Percentiles rank a stretch among this genome's conserved stretches.
Evolutionary conservation across 2,113 vertebrate genomes (phyloP).

Genomic region (Cyprinodon tularosa): DNA sequence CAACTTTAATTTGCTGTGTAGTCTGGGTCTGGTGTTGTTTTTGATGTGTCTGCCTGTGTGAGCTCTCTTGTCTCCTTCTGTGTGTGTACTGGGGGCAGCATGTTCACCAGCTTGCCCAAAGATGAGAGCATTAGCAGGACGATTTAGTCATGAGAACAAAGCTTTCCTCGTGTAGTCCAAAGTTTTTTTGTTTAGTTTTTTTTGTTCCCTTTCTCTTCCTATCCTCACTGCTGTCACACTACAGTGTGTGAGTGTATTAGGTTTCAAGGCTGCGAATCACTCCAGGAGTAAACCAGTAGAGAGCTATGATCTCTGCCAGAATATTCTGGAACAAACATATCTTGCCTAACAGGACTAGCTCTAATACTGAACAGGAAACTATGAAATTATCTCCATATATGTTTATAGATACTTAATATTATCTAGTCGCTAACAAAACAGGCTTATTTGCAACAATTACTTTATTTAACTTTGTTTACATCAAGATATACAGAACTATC

Average conservation of each 20-base stretch:
- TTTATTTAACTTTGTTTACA: neutral
- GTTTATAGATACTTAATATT: neutral
- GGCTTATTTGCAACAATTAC: neutral
- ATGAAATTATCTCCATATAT: neutral
- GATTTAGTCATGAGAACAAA: conserved; percentile 67
- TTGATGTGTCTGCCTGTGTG: conserved; percentile 33
- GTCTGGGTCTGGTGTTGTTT: conserved; percentile 38
- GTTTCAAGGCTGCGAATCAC: conserved; percentile 47
- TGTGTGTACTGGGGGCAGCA: conserved; percentile 43
- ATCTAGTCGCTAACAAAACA: neutral
- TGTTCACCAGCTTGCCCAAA: conserved; percentile 60
- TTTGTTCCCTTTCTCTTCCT: conserved; percentile 21
- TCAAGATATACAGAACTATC: neutral
- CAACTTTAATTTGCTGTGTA: conserved; percentile 60
- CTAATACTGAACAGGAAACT: conserved; percentile 2
- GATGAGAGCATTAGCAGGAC: conserved; percentile 59
- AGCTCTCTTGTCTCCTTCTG: conserved; percentile 7
- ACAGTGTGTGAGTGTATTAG: conserved; percentile 33
- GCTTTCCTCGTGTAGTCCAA: conserved; percentile 42
- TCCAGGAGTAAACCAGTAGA: conserved; percentile 30
- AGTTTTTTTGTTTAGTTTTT: conserved; percentile 12
- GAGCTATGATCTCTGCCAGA: conserved; percentile 28
- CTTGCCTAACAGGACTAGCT: conserved; percentile 12
- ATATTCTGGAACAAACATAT: conserved; percentile 32
- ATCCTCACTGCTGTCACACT: conserved; percentile 50